Evolutionary conservation across 2,888 invertebrate genomes (phyloP).

Genomic region (Fragum sueziense): DNA sequence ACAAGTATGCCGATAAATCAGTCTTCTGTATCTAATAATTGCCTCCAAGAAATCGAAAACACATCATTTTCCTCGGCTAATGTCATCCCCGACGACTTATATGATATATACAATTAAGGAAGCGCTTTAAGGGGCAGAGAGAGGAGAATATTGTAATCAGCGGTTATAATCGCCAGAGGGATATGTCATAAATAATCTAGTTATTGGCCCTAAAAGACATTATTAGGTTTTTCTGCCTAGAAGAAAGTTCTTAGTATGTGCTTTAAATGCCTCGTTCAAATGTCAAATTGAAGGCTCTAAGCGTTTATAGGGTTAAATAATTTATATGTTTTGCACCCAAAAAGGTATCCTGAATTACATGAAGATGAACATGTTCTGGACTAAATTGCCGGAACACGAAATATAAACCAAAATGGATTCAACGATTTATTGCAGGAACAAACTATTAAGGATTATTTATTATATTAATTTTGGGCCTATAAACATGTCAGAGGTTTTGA

Average conservation of each 20-base stretch:
- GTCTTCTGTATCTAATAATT: background rate
- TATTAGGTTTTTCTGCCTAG: too few relatives aligned
- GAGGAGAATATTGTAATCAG: background rate
- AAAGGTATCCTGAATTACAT: too few relatives aligned
- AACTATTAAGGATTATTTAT: too few relatives aligned
- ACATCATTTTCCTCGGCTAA: constrained; percentile 7
- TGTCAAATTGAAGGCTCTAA: background rate
- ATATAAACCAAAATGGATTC: too few relatives aligned
- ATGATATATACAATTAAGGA: constrained; percentile 11
- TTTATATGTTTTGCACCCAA: too few relatives aligned
- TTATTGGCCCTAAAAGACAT: background rate
- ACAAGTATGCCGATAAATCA: background rate
- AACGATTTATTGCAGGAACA: too few relatives aligned
- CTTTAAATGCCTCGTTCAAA: background rate
- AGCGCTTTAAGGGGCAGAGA: background rate
- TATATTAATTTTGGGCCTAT: too few relatives aligned
- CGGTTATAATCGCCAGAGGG: background rate
- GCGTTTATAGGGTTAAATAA: too few relatives aligned
- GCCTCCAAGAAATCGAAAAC: constrained; percentile 16
- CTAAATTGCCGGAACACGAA: too few relatives aligned
- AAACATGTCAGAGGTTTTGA: too few relatives aligned
- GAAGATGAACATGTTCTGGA: too few relatives aligned
- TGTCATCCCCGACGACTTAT: constrained; percentile 9
- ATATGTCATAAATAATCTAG: background rate
- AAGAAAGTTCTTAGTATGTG: background rate